Evolutionary conservation across 2,113 vertebrate species (phyloP).

Genomic region (Paedocypris sp.): DNA sequence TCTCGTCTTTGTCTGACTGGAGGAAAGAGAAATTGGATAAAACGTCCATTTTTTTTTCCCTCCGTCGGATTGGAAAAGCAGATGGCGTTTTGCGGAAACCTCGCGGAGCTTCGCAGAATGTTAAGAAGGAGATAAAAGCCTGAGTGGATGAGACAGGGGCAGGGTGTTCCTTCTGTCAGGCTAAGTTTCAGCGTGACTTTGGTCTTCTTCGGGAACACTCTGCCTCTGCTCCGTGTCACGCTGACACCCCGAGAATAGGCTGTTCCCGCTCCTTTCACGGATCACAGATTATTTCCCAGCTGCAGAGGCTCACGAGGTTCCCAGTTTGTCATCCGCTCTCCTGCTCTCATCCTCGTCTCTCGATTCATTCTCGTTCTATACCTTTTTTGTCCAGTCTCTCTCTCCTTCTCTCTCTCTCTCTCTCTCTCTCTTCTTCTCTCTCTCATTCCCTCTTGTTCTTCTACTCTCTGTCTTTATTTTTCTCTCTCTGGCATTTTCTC

Average conservation of each 20-base stretch:
- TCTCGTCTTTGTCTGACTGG: constrained; percentile 14
- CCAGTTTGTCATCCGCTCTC: not conserved
- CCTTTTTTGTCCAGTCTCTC: too few relatives aligned
- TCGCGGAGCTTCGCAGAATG: not conserved
- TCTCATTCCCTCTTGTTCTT: not conserved
- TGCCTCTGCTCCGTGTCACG: constrained; percentile 22
- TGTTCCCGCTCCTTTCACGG: constrained; percentile 6
- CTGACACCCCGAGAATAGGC: constrained; percentile 4
- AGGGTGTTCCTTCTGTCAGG: constrained; percentile 26
- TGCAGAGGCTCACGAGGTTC: not conserved
- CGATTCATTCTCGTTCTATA: not conserved
- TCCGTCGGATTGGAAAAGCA: not conserved
- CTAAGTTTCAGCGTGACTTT: constrained; percentile 14
- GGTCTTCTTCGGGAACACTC: constrained; percentile 12
- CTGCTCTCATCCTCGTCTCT: not conserved
- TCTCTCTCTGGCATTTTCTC: too few relatives aligned
- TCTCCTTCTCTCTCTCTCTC: too few relatives aligned
- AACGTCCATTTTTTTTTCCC: too few relatives aligned
- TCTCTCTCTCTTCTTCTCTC: not conserved
- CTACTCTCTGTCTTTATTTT: too few relatives aligned
- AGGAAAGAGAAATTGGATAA: not conserved
- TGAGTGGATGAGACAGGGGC: not conserved
- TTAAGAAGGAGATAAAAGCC: not conserved
- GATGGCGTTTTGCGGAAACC: constrained; percentile 12
- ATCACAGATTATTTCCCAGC: not conserved